Evolutionary conservation across 2,888 invertebrate genomes (phyloP).

Genomic region (Tromatobia lineatoria): DNA sequence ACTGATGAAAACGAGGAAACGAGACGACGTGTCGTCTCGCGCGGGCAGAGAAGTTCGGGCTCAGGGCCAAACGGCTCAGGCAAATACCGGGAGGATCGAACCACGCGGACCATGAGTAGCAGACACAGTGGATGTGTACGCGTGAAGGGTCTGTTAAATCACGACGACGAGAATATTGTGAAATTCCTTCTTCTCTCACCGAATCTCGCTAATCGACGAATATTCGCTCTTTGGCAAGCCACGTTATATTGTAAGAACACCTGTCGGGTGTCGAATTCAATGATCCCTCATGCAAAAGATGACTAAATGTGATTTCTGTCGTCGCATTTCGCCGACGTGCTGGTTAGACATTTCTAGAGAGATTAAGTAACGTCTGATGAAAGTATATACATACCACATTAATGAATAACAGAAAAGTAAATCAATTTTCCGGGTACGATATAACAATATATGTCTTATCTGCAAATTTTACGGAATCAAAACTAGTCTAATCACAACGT

Average conservation of each 20-base stretch:
- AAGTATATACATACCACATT: neutral
- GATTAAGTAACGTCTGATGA: neutral
- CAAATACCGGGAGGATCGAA: constrained; percentile 46
- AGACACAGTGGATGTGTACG: constrained; percentile 27
- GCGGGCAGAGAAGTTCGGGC: constrained; percentile 33
- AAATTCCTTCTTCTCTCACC: constrained; percentile 16
- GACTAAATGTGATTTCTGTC: constrained; percentile 33
- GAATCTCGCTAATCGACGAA: constrained; percentile 66
- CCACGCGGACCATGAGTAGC: constrained; percentile 7
- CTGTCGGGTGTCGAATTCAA: constrained; percentile 76
- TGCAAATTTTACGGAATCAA: constrained; percentile 11
- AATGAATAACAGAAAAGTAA: neutral
- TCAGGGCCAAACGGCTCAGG: constrained; percentile 40
- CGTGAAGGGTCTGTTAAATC: constrained; percentile 29
- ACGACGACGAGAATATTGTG: constrained; percentile 25
- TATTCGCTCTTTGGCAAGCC: constrained; percentile 39
- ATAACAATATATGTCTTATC: constrained; percentile 2
- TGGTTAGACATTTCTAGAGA: neutral
- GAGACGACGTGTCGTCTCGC: constrained; percentile 41
- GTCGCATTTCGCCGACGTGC: constrained; percentile 22
- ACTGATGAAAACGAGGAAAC: constrained; percentile 46
- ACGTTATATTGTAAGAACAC: constrained; percentile 72
- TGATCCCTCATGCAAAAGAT: constrained; percentile 11
- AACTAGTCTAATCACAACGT: constrained; percentile 29
- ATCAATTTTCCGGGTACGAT: neutral